These are phyloP conservation scores for Enteromius treurensis DNA, from an alignment of 2,797 vertebrate genomes.

Conservation along the genomic window DNA sequence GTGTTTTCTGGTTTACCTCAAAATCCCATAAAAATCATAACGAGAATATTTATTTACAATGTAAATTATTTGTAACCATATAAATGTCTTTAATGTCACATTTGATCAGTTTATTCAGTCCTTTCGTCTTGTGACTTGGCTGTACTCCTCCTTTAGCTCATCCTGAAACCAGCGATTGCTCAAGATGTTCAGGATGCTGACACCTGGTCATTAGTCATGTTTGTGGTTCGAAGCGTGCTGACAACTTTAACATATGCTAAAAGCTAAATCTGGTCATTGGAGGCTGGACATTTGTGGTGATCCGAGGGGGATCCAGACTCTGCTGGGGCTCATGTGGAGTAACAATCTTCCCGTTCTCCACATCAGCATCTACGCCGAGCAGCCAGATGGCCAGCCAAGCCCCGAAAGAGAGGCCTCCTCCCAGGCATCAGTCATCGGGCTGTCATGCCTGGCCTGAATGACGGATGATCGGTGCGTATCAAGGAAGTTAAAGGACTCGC, in stretches of 20 bases:
- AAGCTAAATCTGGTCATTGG: constrained; percentile 55
- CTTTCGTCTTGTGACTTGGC: background rate
- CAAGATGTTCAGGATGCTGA: constrained; percentile 38
- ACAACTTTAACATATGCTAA: constrained; percentile 59
- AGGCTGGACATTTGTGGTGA: constrained; percentile 40
- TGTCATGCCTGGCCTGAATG: constrained; percentile 72
- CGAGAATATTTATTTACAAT: background rate
- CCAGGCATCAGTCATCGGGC: constrained; percentile 64
- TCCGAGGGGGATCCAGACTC: constrained; percentile 50
- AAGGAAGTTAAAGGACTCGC: constrained; percentile 52
- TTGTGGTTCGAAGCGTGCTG: constrained; percentile 47
- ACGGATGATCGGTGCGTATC: constrained; percentile 70
- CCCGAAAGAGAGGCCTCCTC: constrained; percentile 52
- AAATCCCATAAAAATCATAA: background rate
- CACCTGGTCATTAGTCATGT: constrained; percentile 54
- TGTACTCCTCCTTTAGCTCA: constrained; percentile 5
- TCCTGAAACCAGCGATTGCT: constrained; percentile 25
- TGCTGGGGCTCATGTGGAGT: constrained; percentile 51
- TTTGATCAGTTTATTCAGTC: background rate
- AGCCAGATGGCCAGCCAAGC: constrained; percentile 56
- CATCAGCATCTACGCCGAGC: constrained; percentile 35
- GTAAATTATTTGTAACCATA: background rate
- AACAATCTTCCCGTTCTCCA: constrained; percentile 50
- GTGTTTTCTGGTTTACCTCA: background rate
- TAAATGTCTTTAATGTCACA: background rate